Conservation (phyloP, 2,797 vertebrate species). For the Pygocentrus nattereri region DNA sequence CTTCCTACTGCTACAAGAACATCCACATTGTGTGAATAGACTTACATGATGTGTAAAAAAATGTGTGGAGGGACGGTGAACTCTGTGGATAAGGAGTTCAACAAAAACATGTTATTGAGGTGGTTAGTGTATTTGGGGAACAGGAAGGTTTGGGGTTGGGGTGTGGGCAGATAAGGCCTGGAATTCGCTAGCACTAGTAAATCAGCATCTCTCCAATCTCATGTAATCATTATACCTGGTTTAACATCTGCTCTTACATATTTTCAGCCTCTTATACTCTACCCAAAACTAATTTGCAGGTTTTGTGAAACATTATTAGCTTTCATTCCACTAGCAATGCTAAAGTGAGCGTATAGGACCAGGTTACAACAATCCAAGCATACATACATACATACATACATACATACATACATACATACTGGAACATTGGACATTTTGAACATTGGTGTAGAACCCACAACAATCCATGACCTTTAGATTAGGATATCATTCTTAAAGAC, state of each 20-base stretch:
- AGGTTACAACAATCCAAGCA: background rate
- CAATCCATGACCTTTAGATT: constrained; percentile 21
- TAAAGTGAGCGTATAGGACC: background rate
- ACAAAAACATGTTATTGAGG: constrained; percentile 61
- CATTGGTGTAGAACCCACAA: constrained; percentile 26
- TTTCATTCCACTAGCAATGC: background rate
- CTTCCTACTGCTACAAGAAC: constrained; percentile 67
- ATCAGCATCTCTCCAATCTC: background rate
- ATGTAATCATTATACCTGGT: no score
- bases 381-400: no score
- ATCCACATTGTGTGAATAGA: constrained; percentile 59
- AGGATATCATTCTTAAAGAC: background rate
- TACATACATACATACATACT: background rate
- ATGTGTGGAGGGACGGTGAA: constrained; percentile 58
- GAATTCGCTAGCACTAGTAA: background rate
- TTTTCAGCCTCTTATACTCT: no score
- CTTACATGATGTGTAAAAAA: constrained; percentile 79
- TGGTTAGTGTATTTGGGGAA: constrained; percentile 7
- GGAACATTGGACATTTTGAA: constrained; percentile 45
- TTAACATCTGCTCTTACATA: no score
- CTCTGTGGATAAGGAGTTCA: constrained; percentile 74
- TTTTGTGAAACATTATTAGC: background rate
- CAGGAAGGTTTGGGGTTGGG: background rate
- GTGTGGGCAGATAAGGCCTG: background rate
- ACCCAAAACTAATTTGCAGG: background rate